Evolutionary conservation across 2,113 vertebrate genomes (phyloP).

Genomic region (Nibea albiflora): DNA sequence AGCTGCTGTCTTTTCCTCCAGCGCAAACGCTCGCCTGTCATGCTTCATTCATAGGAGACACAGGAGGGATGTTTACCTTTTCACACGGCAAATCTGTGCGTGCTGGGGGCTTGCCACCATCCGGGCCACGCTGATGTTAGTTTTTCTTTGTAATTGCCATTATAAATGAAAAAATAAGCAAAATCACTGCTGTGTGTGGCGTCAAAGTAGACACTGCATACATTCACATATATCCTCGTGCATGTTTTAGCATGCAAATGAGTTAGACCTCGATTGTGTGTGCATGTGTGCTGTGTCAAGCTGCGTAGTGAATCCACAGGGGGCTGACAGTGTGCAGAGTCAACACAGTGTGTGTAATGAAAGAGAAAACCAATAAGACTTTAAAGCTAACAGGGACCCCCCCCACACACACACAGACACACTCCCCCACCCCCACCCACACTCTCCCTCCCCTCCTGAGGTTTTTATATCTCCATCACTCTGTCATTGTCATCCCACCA

Average conservation of each 20-base stretch:
- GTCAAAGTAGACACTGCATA: not conserved
- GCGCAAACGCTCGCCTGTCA: conserved; percentile 43
- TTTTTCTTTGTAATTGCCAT: not conserved
- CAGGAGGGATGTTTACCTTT: conserved; percentile 33
- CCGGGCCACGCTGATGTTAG: not conserved
- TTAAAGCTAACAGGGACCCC: conserved; percentile 43
- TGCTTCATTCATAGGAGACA: conserved; percentile 53
- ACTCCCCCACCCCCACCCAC: too few species aligned
- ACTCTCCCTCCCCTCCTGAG: not conserved
- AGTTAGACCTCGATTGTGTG: not conserved
- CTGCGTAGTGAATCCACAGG: conserved; percentile 31
- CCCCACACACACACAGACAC: too few species aligned
- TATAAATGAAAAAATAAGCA: not conserved
- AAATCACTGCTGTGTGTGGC: not conserved
- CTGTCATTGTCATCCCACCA: conserved; percentile 7
- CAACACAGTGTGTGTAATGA: conserved; percentile 55
- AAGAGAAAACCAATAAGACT: conserved; percentile 66
- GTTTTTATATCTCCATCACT: not conserved
- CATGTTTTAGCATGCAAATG: conserved; percentile 1
- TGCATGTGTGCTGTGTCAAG: not conserved
- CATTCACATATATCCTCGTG: not conserved
- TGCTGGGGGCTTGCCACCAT: conserved; percentile 9
- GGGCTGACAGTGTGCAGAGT: conserved; percentile 43
- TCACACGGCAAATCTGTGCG: conserved; percentile 6
- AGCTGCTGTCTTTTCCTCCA: conserved; percentile 43